These are phyloP conservation scores for Aplocera efformata DNA, from an alignment of 2,888 invertebrate species.

Conservation along the genomic window DNA sequence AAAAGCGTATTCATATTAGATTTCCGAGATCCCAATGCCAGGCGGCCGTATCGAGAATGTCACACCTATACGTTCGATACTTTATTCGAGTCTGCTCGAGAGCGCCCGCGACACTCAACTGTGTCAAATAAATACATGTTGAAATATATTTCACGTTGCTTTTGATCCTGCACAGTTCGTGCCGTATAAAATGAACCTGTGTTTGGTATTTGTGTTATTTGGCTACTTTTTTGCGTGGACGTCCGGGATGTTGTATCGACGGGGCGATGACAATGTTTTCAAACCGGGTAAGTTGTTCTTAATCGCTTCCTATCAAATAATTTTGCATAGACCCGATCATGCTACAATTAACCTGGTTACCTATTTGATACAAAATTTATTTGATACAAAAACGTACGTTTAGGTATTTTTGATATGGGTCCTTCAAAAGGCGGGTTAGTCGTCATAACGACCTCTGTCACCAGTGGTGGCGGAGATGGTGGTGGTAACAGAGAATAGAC, in stretches of 20 bases:
- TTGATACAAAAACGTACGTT: too few species aligned
- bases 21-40: slow-evolving; percentile 68
- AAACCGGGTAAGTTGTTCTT: slow-evolving; percentile 59
- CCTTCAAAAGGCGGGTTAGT: too few species aligned
- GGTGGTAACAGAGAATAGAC: too few species aligned
- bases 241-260: slow-evolving; percentile 64
- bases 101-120: slow-evolving; percentile 63
- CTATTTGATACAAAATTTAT: too few species aligned
- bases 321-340: too few species aligned
- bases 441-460: too few species aligned
- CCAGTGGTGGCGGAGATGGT: too few species aligned
- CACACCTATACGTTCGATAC: slow-evolving; percentile 70
- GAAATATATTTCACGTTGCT: slow-evolving; percentile 66
- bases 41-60: slow-evolving; percentile 64
- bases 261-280: slow-evolving; percentile 67
- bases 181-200: slow-evolving; percentile 72
- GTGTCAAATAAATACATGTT: slow-evolving; percentile 74
- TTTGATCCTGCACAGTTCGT: slow-evolving; percentile 65
- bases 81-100: slow-evolving; percentile 68
- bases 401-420: too few species aligned
- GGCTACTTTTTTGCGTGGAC: slow-evolving; percentile 63
- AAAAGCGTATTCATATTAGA: slow-evolving; percentile 78
- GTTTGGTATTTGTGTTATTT: slow-evolving; percentile 67
- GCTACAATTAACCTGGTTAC: too few species aligned
- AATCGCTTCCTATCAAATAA: too few species aligned